Evolutionary conservation across 1,140 invertebrate genomes (phyloP).

Genomic region (Hetaerina americana): DNA sequence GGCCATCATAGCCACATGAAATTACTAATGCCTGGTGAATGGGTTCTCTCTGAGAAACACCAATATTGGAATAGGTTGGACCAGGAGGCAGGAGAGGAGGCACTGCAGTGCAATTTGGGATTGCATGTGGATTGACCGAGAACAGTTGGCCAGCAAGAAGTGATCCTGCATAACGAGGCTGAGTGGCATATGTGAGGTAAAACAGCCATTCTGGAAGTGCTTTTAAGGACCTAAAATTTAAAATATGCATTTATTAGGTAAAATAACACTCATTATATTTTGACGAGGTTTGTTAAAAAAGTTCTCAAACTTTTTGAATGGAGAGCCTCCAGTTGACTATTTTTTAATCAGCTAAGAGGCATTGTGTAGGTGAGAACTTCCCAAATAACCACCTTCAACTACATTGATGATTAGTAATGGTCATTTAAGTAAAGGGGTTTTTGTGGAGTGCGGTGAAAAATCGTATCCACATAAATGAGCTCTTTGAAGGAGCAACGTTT

Average conservation of each 20-base stretch:
- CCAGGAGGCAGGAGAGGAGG: background rate
- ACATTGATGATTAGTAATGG: too few relatives aligned
- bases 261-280: constrained; percentile 15
- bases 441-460: too few relatives aligned
- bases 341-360: too few relatives aligned
- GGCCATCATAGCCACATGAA: background rate
- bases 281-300: too few relatives aligned
- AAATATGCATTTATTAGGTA: background rate
- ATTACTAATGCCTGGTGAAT: background rate
- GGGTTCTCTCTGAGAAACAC: background rate
- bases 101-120: background rate
- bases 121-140: background rate
- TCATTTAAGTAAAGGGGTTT: too few relatives aligned
- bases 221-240: constrained; percentile 27
- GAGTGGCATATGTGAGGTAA: constrained; percentile 62
- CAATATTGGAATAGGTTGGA: background rate
- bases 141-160: constrained; percentile 56
- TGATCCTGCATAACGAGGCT: constrained; percentile 61
- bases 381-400: too few relatives aligned
- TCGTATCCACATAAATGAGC: too few relatives aligned
- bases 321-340: too few relatives aligned
- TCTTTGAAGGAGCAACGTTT: too few relatives aligned
- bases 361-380: too few relatives aligned
- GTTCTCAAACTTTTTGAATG: too few relatives aligned
- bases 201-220: constrained; percentile 65